Conservation (phyloP, 2,113 vertebrate genomes). For the Toxostoma redivivum region DNA sequence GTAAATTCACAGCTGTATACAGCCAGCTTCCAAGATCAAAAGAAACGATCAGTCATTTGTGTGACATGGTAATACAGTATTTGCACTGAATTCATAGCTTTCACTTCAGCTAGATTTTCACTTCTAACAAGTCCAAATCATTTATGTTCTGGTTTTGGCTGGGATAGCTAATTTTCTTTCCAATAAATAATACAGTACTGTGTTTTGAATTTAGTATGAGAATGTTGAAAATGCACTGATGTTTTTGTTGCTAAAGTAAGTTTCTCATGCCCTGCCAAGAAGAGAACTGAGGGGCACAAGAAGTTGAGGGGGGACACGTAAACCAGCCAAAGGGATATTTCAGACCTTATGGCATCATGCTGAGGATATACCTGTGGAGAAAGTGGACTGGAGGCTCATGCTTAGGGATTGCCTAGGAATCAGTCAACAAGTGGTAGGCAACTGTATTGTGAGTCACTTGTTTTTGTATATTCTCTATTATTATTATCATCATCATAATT, state of each 20-base stretch:
- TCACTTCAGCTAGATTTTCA: neutral
- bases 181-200: neutral
- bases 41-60: neutral
- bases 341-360: neutral
- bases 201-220: neutral
- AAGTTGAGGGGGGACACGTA: neutral
- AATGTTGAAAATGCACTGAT: neutral
- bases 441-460: neutral
- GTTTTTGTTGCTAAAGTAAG: neutral
- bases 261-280: neutral
- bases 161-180: neutral
- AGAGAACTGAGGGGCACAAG: neutral
- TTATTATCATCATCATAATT: neutral
- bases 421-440: neutral
- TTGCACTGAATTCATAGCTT: neutral
- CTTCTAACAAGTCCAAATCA: neutral
- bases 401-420: neutral
- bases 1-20: neutral
- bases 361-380: neutral
- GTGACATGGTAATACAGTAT: neutral
- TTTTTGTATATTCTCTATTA: neutral
- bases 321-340: neutral
- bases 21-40: neutral
- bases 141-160: neutral
- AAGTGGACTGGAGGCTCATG: neutral